These are phyloP conservation scores for Tachycineta bicolor DNA, from an alignment of 2,113 vertebrate species.

Conservation along the genomic window DNA sequence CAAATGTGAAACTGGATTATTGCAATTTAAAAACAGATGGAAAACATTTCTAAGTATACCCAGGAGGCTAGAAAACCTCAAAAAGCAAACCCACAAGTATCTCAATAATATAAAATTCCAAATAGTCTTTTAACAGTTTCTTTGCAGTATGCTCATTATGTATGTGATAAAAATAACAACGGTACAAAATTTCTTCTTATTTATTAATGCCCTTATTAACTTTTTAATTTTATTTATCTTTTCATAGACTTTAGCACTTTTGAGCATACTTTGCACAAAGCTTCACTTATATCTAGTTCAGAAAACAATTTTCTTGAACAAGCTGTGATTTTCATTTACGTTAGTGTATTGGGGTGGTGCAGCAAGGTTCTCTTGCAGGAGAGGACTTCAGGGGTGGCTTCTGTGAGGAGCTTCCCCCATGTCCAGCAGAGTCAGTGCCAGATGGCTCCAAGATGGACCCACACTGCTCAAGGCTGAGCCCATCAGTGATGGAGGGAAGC, in stretches of 20 bases:
- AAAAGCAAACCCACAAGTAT: background rate
- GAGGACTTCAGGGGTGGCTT: background rate
- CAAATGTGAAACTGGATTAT: background rate
- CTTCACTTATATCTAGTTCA: background rate
- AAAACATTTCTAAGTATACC: background rate
- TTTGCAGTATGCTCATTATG: background rate
- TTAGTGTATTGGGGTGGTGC: background rate
- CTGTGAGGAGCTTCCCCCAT: background rate
- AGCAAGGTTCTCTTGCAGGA: background rate
- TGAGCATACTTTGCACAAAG: background rate
- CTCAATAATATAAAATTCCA: background rate
- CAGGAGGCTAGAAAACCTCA: background rate
- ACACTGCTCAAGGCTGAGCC: background rate
- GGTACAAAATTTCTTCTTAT: rapidly evolving
- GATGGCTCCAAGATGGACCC: background rate
- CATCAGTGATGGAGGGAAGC: background rate
- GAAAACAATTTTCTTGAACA: background rate
- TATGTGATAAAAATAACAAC: background rate
- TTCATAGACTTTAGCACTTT: background rate
- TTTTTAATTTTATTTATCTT: background rate
- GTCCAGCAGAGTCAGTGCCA: background rate
- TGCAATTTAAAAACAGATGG: background rate
- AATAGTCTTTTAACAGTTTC: background rate
- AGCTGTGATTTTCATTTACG: background rate
- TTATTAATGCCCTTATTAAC: background rate